Conservation (phyloP, 2,797 vertebrate species). For the Etheostoma nigrum region DNA sequence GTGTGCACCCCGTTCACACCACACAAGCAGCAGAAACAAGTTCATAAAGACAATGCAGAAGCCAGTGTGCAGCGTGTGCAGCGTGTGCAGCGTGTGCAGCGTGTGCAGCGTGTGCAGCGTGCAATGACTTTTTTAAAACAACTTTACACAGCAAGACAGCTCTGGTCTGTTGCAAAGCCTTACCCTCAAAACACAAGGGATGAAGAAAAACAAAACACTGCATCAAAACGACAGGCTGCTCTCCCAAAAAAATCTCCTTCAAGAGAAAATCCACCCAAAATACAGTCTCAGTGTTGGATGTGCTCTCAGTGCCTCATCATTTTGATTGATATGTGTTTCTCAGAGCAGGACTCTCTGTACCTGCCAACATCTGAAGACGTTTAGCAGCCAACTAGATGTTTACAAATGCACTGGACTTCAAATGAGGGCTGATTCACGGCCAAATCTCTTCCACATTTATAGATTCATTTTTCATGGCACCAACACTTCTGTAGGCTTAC, state of each 20-base stretch:
- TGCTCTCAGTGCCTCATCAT: not conserved
- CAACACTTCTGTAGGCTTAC: not conserved
- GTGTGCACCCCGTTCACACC: not conserved
- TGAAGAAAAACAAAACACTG: not conserved
- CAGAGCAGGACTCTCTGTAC: not conserved
- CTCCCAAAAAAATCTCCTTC: slow-evolving; percentile 11
- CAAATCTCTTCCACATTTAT: not conserved
- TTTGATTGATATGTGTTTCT: not conserved
- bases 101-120: not conserved
- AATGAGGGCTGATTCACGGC: not conserved
- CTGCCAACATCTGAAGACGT: not conserved
- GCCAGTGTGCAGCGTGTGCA: not conserved
- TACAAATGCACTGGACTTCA: slow-evolving; percentile 4
- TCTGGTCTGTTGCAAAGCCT: slow-evolving; percentile 6
- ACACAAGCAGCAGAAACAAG: slow-evolving; percentile 8
- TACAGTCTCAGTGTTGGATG: not conserved
- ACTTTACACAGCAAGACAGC: slow-evolving; percentile 16
- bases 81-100: not conserved
- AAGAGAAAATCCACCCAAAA: slow-evolving; percentile 8
- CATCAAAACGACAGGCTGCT: slow-evolving; percentile 10
- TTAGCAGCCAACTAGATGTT: slow-evolving; percentile 16
- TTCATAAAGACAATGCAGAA: slow-evolving; percentile 23
- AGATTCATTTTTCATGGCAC: not conserved
- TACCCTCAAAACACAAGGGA: not conserved
- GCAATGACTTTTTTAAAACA: not conserved